phyloP scores from a whole-genome alignment of 2,888 invertebrate species.

The Diogma glabrata region DNA sequence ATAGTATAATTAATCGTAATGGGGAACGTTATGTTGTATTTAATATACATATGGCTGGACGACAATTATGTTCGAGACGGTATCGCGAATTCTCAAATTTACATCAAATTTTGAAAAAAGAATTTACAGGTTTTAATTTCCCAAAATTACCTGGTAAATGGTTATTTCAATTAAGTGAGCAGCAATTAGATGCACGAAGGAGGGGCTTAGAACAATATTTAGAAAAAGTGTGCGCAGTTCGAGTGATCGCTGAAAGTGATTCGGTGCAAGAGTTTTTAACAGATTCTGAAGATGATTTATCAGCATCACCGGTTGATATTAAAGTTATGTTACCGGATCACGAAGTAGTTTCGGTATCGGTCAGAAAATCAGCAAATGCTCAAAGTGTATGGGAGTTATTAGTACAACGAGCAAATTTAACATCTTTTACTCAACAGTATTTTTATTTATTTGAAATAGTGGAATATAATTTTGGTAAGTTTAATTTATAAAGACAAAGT shows the following conservation, averaged over 20 bases:
- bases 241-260: conserved; percentile 95
- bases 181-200: conserved; percentile 88
- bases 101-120: conserved; percentile 79
- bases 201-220: conserved; percentile 96
- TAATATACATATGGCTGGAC: conserved; percentile 98
- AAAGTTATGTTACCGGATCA: conserved; percentile 81
- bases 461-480: conserved; percentile 89
- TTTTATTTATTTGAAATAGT: conserved; percentile 96
- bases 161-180: conserved; percentile 95
- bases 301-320: conserved; percentile 62
- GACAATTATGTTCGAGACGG: conserved; percentile 91
- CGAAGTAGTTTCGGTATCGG: conserved; percentile 77
- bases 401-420: conserved; percentile 71
- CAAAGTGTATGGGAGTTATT: conserved; percentile 84
- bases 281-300: conserved; percentile 74
- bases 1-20: conserved; percentile 74
- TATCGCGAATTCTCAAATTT: conserved; percentile 92
- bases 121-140: conserved; percentile 89
- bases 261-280: conserved; percentile 96
- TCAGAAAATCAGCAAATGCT: conserved; percentile 78
- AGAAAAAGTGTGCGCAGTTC: conserved; percentile 93
- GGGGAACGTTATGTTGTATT: conserved; percentile 89
- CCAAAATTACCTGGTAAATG: conserved; percentile 98
- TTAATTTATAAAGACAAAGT: no score
- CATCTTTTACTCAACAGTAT: conserved; percentile 70